Percentiles rank a stretch among this genome's conserved stretches.
Conservation (phyloP, 2,797 vertebrate genomes). For the Rhinogobio ventralis region DNA sequence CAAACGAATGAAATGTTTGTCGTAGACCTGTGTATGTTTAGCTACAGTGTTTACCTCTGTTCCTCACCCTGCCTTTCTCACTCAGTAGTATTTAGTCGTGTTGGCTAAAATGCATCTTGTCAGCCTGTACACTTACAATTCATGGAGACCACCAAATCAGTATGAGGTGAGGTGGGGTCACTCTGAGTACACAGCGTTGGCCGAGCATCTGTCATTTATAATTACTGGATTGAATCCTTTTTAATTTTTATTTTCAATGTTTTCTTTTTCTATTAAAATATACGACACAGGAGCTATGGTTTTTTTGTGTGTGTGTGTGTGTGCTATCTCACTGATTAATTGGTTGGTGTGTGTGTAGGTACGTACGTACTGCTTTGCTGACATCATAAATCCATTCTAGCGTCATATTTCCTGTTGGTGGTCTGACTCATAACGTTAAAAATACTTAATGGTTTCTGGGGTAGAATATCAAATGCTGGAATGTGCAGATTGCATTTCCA, state of each 20-base stretch:
- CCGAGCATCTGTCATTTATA: slow-evolving; percentile 66
- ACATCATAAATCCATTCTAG: slow-evolving; percentile 54
- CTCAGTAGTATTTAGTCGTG: slow-evolving; percentile 50
- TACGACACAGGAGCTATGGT: slow-evolving; percentile 70
- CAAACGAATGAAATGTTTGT: slow-evolving; percentile 2
- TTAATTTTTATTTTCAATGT: slow-evolving; percentile 75
- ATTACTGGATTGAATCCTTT: slow-evolving; percentile 75
- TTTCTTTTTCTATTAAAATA: slow-evolving; percentile 82
- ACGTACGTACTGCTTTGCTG: slow-evolving; percentile 53
- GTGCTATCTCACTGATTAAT: slow-evolving; percentile 12
- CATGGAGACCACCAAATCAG: slow-evolving; percentile 39
- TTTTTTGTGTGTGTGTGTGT: slow-evolving; percentile 53
- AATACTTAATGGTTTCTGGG: slow-evolving; percentile 30
- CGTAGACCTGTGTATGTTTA: slow-evolving; percentile 26
- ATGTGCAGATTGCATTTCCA: not conserved
- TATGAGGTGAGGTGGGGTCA: slow-evolving; percentile 66
- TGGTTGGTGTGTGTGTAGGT: slow-evolving; percentile 1
- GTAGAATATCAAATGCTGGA: not conserved
- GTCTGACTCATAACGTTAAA: slow-evolving; percentile 52
- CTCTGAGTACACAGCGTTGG: slow-evolving; percentile 68
- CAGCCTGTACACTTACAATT: slow-evolving; percentile 41
- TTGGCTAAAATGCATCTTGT: slow-evolving; percentile 45
- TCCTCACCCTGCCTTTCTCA: slow-evolving; percentile 46
- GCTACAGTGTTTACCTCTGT: slow-evolving; percentile 34
- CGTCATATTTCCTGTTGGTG: slow-evolving; percentile 64